Evolutionary conservation across 2,888 invertebrate genomes (phyloP), one percentile per base, ranked within the genome.

Genomic region (Noctua janthe): DNA sequence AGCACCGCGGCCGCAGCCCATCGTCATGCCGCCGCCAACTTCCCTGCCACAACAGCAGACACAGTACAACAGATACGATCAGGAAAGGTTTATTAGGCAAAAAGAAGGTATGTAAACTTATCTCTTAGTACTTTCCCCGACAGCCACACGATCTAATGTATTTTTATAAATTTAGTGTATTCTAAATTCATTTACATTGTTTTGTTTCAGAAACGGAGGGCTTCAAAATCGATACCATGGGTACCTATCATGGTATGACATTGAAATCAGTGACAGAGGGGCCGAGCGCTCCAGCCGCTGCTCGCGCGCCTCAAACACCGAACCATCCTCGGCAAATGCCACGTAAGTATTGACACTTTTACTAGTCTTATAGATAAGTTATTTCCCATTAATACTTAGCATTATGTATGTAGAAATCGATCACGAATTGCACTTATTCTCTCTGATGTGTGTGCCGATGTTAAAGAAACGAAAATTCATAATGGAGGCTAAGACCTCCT

Each of bases 51-150:
- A 98, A 72, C 98, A 98, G 64, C 95, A 98, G 97, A 87, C 98
- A 97, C 99, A 99, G 74, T 99, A 99, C 97, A 99, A 99, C 98
- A 98, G 99, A 97, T 99, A 99, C 97, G 99, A 99, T 98, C 99
- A 99, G 97, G 99, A 99, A 97, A 97, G 99, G 92, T 99, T 99
- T 95, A 98, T 98, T 92, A 97, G 98, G 43, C 98, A 98, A 93
- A 99, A 99, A 96, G 99, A 99, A 97, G 98, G 98, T 98, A 92
- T 87, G 91, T 79, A 8, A 49, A 74, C 72, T 62, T 47, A 69
- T 56, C 1, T 13, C 2, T 10, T 23, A 17, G 13, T 49, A 29
- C 13, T 64, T 49, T 71, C 1, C 3, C 15, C 4, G 3, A 29
- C 29, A 15, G 1, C n/a, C 8, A 49, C 13, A 2, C 23, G 0